These are phyloP conservation scores for Pipistrellus pygmaeus DNA, from an alignment of 2,797 vertebrate genomes.

Conservation along the genomic window DNA sequence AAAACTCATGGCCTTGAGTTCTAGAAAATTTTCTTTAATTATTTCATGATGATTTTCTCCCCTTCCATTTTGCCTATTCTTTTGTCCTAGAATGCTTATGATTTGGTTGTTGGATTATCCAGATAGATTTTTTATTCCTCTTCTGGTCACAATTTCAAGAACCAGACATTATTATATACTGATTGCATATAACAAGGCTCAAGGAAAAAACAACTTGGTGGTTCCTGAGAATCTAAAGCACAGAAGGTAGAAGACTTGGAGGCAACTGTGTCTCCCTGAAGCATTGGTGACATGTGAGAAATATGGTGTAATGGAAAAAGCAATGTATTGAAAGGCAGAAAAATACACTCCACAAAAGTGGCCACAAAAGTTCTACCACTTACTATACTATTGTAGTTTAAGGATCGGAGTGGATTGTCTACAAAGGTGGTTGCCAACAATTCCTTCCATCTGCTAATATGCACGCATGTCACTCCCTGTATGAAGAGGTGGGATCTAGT, in stretches of 20 bases:
- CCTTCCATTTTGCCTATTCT: not conserved
- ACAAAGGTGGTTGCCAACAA: not conserved
- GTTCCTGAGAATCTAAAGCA: not conserved
- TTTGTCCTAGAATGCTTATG: constrained; percentile 26
- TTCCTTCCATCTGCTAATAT: not conserved
- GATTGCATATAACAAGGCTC: not conserved
- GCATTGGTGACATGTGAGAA: not conserved
- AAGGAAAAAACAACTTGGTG: not conserved
- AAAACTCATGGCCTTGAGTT: not conserved
- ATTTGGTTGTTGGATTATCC: not conserved
- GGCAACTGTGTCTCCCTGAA: not conserved
- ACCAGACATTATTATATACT: not conserved
- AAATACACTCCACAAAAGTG: not conserved
- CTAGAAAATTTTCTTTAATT: constrained; percentile 35
- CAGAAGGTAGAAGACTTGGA: not conserved
- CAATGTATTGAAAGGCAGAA: not conserved
- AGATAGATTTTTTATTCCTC: not conserved
- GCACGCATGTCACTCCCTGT: not conserved
- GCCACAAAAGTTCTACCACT: not conserved
- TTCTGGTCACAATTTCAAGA: not conserved
- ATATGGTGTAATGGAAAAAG: not conserved
- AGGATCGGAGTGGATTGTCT: not conserved
- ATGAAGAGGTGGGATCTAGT: not conserved
- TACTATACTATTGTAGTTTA: not conserved
- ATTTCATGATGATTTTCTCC: not conserved